Base-by-base conservation (phyloP, 2,113 vertebrate genomes). In the Vimba vimba region DNA sequence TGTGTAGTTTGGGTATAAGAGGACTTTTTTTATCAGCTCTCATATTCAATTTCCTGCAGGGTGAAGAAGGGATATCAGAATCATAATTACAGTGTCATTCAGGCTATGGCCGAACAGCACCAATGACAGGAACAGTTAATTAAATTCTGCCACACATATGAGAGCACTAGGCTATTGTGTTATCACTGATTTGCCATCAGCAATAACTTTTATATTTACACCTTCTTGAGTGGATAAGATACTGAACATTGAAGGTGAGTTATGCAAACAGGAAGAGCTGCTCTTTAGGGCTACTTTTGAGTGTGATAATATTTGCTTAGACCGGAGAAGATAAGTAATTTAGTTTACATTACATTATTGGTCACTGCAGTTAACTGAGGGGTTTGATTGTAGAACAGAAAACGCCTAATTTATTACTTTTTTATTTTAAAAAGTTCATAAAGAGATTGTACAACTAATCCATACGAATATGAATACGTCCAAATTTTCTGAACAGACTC, bases 1-100 rank as follows among this genome's bases (percentile, higher is more conserved):
- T 85, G 19, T 33, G 10, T 33, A 52, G 71, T 73, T 71, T 86
- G 80, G 27, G 60, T 81, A 50, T 75, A 84, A 84, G 80, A 86
- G 81, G 12, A 84, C 59, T 71, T 89, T 84, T 89, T 84, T 89
- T 87, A 89, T 89, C 85, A 85, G 81, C 84, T 45, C 82, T 84
- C 47, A 64, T 71, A 78, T 85, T 87, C 64, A 89, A 89, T 89
- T 89, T 89, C 88, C 86, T 89, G 60, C 85, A 73, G 88, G 66
- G 86, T 47, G 55, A 85, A 79, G 78, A 73, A 79, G 55, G 55
- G 13, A 77, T 79, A 78, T 85, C 84, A 64, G 73, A 6, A 33
- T 27, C 30, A 74, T 88, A 84, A 86, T 88, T 84, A 88, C 39
- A 75, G 77, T 83, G 84, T 84, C 83, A 62, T 76, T 86, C 76